These are phyloP conservation scores for Argopecten irradians DNA, from an alignment of 1,140 invertebrate genomes.

Conservation along the genomic window DNA sequence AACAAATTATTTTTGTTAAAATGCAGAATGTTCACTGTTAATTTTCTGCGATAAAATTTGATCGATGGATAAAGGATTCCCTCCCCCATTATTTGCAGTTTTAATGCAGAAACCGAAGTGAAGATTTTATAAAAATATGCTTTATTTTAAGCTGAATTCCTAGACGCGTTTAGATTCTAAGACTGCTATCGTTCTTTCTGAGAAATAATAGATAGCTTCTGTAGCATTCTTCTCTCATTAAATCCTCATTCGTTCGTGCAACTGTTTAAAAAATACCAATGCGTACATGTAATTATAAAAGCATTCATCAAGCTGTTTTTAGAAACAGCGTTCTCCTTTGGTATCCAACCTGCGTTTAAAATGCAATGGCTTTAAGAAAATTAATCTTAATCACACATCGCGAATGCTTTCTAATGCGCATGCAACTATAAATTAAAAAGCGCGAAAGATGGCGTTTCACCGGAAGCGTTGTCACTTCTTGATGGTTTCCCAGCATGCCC, in stretches of 20 bases:
- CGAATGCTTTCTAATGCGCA: not conserved
- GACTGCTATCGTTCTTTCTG: not conserved
- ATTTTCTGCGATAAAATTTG: too few relatives aligned
- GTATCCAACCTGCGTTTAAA: not conserved
- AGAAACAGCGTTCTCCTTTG: not conserved
- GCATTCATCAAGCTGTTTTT: not conserved
- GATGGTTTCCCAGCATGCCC: not conserved
- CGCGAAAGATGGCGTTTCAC: not conserved
- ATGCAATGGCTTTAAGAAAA: not conserved
- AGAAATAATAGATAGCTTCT: not conserved
- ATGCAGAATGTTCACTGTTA: too few relatives aligned
- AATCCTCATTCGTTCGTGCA: not conserved
- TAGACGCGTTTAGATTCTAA: not conserved
- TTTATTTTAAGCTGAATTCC: not conserved
- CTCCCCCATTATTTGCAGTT: too few relatives aligned
- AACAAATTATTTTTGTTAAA: too few relatives aligned
- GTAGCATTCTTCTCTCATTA: not conserved
- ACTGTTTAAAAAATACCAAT: not conserved
- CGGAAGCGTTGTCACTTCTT: not conserved
- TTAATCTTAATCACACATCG: not conserved
- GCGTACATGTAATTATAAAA: not conserved
- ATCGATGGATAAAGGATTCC: too few relatives aligned
- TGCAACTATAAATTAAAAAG: not conserved
- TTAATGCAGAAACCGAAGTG: too few relatives aligned
- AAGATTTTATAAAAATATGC: not conserved